Evolutionary conservation across 2,113 vertebrate genomes (phyloP).

Genomic region (Dasypus novemcinctus): DNA sequence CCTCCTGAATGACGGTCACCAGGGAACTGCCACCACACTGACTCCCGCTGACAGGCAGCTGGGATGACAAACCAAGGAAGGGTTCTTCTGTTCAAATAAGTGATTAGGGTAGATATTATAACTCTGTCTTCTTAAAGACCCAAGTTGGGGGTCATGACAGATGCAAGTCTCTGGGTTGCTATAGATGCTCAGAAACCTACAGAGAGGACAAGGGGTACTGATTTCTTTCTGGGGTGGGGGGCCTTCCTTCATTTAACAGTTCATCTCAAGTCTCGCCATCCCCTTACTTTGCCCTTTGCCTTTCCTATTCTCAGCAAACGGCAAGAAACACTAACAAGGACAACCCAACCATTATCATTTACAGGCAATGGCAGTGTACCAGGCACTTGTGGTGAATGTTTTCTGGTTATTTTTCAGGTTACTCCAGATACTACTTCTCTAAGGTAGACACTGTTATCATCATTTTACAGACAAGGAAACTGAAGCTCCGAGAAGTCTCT

Average conservation of each 20-base stretch:
- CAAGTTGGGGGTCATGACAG: background rate
- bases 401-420: background rate
- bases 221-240: background rate
- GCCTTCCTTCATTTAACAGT: background rate
- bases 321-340: background rate
- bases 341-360: background rate
- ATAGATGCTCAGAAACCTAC: background rate
- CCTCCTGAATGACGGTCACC: background rate
- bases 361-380: background rate
- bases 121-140: background rate
- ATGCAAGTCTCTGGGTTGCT: background rate
- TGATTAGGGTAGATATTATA: background rate
- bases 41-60: background rate
- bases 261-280: rapidly evolving
- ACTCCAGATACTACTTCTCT: background rate
- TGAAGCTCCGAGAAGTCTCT: background rate
- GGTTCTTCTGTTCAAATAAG: background rate
- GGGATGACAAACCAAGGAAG: background rate
- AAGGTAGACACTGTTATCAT: background rate
- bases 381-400: background rate
- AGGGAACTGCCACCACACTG: background rate
- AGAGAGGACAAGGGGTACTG: background rate
- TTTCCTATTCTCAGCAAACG: background rate
- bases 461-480: too few relatives aligned
- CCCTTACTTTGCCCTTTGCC: background rate